phyloP scores from a whole-genome alignment of 2,797 vertebrate species.

The Chiloscyllium punctatum region DNA sequence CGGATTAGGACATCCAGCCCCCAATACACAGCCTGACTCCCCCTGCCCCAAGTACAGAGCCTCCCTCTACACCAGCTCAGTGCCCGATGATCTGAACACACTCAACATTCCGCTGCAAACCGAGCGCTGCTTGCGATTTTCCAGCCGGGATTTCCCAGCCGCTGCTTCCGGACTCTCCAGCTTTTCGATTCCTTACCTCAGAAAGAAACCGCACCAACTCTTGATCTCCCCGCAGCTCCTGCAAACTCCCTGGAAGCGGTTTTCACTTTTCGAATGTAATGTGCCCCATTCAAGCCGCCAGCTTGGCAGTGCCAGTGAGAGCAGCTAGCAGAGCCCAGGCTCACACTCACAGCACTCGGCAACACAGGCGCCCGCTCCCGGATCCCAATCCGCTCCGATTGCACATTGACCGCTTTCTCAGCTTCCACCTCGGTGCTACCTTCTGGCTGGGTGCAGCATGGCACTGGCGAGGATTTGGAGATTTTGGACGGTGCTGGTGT shows the following conservation, averaged over 20 bases:
- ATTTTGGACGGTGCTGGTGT: not conserved
- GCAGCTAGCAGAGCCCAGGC: not conserved
- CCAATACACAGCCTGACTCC: too few relatives aligned
- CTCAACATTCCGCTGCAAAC: too few relatives aligned
- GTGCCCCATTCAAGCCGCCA: not conserved
- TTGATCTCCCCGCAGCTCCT: not conserved
- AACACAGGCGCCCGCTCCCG: not conserved
- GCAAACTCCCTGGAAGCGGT: not conserved
- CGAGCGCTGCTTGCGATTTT: too few relatives aligned
- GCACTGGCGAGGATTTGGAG: not conserved
- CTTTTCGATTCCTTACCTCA: too few relatives aligned
- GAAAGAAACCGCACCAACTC: not conserved
- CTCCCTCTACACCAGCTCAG: too few relatives aligned
- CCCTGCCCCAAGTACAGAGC: too few relatives aligned
- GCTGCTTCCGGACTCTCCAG: too few relatives aligned
- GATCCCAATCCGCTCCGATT: not conserved
- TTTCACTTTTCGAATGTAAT: slow-evolving; percentile 9
- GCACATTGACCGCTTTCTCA: not conserved
- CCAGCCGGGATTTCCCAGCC: too few relatives aligned
- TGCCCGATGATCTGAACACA: too few relatives aligned
- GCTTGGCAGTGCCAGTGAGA: not conserved
- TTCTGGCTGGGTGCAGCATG: not conserved
- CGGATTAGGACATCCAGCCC: too few relatives aligned
- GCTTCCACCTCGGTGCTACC: not conserved
- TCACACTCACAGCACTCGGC: not conserved